phyloP scores from a whole-genome alignment of 2,113 vertebrate species.

The Perccottus glenii region DNA sequence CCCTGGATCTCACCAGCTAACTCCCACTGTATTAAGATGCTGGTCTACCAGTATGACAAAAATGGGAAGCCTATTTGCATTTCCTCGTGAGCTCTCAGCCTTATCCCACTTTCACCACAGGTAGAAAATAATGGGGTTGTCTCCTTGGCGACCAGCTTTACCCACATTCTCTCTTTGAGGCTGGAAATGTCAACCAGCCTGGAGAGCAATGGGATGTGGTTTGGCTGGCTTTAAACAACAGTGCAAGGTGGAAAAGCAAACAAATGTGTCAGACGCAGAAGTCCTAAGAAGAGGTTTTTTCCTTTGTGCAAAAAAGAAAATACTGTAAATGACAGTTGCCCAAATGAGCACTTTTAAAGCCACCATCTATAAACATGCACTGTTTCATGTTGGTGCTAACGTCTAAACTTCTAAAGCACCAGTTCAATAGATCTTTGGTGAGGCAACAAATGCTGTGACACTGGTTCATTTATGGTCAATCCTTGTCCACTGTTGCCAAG shows the following conservation, averaged over 20 bases:
- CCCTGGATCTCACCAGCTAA: constrained; percentile 98
- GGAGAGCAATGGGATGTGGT: constrained; percentile 24
- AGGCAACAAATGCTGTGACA: constrained; percentile 29
- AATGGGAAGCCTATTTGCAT: constrained; percentile 94
- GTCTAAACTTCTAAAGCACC: constrained; percentile 23
- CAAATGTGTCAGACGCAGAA: constrained; percentile 26
- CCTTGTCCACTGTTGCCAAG: neutral
- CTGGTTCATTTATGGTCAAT: constrained; percentile 19
- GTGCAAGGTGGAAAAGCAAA: constrained; percentile 40
- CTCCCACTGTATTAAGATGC: constrained; percentile 98
- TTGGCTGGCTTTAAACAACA: constrained; percentile 40
- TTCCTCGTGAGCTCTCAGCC: constrained; percentile 83
- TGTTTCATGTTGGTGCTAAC: constrained; percentile 17
- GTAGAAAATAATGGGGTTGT: constrained; percentile 35
- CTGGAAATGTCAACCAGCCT: constrained; percentile 63
- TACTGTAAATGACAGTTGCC: constrained; percentile 20
- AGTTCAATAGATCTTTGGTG: constrained; percentile 25
- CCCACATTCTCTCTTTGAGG: constrained; percentile 51
- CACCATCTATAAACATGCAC: constrained; percentile 38
- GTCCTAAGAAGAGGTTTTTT: constrained; percentile 43
- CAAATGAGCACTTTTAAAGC: constrained; percentile 9
- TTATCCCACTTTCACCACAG: constrained; percentile 10
- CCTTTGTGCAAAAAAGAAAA: constrained; percentile 55
- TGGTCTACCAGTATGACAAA: constrained; percentile 96
- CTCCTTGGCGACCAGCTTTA: constrained; percentile 47